Evolutionary conservation across 2,888 invertebrate species (phyloP).

Genomic region (Agrochola macilenta): DNA sequence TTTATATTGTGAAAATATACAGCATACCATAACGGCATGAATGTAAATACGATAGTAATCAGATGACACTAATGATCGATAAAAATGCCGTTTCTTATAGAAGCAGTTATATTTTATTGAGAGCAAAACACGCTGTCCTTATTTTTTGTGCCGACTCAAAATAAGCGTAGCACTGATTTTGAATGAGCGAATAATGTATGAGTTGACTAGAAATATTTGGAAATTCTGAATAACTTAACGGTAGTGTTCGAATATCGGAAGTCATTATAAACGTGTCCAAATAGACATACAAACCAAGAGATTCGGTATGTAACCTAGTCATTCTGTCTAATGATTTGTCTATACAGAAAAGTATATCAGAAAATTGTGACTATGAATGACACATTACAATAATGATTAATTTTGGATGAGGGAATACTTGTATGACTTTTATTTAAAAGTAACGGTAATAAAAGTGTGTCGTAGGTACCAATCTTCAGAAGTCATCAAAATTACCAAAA

Average conservation of each 20-base stretch:
- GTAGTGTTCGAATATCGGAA: slow-evolving; percentile 46
- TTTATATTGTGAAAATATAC: slow-evolving; percentile 24
- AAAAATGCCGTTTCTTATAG: slow-evolving; percentile 42
- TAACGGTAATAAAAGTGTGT: background rate
- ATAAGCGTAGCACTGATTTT: slow-evolving; percentile 41
- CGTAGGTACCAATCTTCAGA: background rate
- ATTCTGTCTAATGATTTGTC: slow-evolving; percentile 39
- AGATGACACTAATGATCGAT: slow-evolving; percentile 47
- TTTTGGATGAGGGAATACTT: background rate
- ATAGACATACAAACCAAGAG: slow-evolving; percentile 12
- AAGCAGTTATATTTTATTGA: slow-evolving; percentile 57
- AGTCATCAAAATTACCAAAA: slow-evolving; percentile 17
- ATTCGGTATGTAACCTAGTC: slow-evolving; percentile 20
- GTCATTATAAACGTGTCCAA: slow-evolving; percentile 49
- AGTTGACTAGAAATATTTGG: slow-evolving; percentile 34
- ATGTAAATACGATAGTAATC: slow-evolving; percentile 45
- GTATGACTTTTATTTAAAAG: no score
- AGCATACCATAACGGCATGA: slow-evolving; percentile 1
- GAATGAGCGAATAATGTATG: slow-evolving; percentile 43
- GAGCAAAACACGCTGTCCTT: slow-evolving; percentile 39
- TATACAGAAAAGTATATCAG: background rate
- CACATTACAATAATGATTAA: background rate
- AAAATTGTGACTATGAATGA: background rate
- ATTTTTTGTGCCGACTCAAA: slow-evolving; percentile 53
- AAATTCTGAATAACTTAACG: slow-evolving; percentile 49